Percentiles rank a stretch among this genome's conserved stretches.
These are phyloP conservation scores for Gorsachius magnificus DNA, from an alignment of 2,797 vertebrate species.

Conservation along the genomic window DNA sequence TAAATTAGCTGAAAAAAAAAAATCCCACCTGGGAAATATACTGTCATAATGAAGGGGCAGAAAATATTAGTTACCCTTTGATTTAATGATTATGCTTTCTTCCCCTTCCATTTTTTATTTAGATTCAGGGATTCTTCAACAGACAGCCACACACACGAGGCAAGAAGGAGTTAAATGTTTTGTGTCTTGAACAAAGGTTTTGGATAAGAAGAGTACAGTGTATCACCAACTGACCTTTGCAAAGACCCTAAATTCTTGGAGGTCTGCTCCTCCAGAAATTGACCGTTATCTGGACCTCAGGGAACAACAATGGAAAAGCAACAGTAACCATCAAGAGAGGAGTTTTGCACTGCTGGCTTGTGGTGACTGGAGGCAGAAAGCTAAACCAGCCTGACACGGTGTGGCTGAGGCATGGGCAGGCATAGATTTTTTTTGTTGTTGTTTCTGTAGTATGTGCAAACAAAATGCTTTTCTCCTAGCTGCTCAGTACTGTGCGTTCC, in stretches of 20 bases:
- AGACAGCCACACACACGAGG: neutral
- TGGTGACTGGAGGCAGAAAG: neutral
- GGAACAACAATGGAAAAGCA: neutral
- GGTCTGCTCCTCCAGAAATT: neutral
- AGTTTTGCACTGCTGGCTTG: neutral
- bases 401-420: neutral
- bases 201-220: neutral
- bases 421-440: neutral
- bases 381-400: neutral
- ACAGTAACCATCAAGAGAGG: neutral
- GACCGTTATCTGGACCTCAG: neutral
- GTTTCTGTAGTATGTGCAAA: neutral
- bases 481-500: neutral
- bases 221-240: neutral
- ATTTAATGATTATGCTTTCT: neutral
- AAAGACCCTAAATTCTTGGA: neutral
- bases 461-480: neutral
- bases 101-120: neutral
- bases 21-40: neutral
- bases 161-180: neutral
- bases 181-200: neutral
- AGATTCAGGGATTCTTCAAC: neutral
- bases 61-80: neutral
- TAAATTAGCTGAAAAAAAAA: neutral
- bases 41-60: neutral